Evolutionary conservation across 2,888 invertebrate genomes (phyloP).

Genomic region (Ormyrus pomaceus): DNA sequence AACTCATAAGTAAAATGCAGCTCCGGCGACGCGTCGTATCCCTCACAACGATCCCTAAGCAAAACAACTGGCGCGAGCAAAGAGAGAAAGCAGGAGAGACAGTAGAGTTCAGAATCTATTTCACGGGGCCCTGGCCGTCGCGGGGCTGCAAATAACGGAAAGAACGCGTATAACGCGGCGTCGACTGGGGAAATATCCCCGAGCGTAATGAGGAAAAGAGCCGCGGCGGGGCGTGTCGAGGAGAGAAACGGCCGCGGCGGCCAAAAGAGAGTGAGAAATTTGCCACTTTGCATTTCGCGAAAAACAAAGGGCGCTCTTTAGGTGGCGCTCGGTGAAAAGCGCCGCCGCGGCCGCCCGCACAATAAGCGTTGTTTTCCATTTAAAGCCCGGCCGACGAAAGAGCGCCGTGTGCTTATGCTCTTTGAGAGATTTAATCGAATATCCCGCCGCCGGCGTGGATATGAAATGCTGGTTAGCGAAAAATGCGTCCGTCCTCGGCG

Average conservation of each 20-base stretch:
- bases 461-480: too few species aligned
- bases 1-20: neutral
- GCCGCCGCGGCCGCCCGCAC: neutral
- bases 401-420: too few species aligned
- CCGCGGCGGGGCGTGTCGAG: too few species aligned
- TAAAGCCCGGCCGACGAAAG: too few species aligned
- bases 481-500: too few species aligned
- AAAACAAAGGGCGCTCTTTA: neutral
- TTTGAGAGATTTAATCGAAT: neutral
- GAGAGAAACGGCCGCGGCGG: too few species aligned
- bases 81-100: neutral
- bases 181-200: neutral
- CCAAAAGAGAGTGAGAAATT: slow-evolving; percentile 17
- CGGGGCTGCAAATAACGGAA: slow-evolving; percentile 16
- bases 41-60: neutral
- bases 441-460: too few species aligned
- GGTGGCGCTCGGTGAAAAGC: neutral
- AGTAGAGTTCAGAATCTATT: neutral
- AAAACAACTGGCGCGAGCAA: neutral
- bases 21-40: neutral
- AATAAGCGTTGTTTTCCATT: too few species aligned
- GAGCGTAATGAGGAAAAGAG: neutral
- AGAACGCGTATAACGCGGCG: slow-evolving; percentile 16
- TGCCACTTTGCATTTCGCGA: slow-evolving; percentile 10
- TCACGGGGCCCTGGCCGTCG: neutral